A percentile compares a stretch with the other conserved stretches of the same genome.
Evolutionary conservation across 2,797 vertebrate genomes (phyloP).

Genomic region (Carapus acus): DNA sequence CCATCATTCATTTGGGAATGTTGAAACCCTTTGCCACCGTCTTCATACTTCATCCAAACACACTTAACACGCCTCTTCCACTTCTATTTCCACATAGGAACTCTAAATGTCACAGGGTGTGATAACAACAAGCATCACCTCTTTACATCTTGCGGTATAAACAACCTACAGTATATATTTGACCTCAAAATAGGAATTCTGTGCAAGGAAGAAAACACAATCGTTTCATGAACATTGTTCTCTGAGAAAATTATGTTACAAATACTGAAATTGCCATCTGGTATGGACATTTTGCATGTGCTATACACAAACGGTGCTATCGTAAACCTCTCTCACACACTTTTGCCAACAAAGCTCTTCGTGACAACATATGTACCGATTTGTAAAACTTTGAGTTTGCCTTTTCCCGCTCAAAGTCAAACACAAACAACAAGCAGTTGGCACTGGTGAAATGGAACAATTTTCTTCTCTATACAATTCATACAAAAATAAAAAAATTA

Average conservation of each 20-base stretch:
- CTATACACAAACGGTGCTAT: slow-evolving; percentile 60
- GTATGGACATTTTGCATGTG: slow-evolving; percentile 62
- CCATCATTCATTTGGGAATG: slow-evolving; percentile 49
- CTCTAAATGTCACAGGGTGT: slow-evolving; percentile 41
- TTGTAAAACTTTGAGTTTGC: slow-evolving; percentile 57
- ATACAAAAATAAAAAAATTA: slow-evolving; percentile 81
- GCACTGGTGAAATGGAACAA: slow-evolving; percentile 75
- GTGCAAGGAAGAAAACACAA: slow-evolving; percentile 71
- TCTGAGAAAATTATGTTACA: slow-evolving; percentile 57
- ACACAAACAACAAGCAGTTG: slow-evolving; percentile 66
- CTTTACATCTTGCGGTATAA: slow-evolving; percentile 50
- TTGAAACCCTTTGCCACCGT: slow-evolving; percentile 44
- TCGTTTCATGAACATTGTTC: slow-evolving; percentile 61
- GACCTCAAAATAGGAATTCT: slow-evolving; percentile 60
- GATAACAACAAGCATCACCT: slow-evolving; percentile 49
- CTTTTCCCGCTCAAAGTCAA: slow-evolving; percentile 60
- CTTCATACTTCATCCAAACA: slow-evolving; percentile 22
- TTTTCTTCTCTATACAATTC: slow-evolving; percentile 75
- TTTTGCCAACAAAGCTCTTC: slow-evolving; percentile 40
- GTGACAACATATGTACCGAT: slow-evolving; percentile 58
- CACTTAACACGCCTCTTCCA: slow-evolving; percentile 15
- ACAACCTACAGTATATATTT: slow-evolving; percentile 40
- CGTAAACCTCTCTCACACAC: slow-evolving; percentile 48
- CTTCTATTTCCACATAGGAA: slow-evolving; percentile 27
- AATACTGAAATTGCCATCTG: slow-evolving; percentile 61